Percentiles rank a stretch among this genome's conserved stretches.
These are phyloP conservation scores for Notodonta ziczac DNA, from an alignment of 2,888 invertebrate genomes.

Conservation along the genomic window DNA sequence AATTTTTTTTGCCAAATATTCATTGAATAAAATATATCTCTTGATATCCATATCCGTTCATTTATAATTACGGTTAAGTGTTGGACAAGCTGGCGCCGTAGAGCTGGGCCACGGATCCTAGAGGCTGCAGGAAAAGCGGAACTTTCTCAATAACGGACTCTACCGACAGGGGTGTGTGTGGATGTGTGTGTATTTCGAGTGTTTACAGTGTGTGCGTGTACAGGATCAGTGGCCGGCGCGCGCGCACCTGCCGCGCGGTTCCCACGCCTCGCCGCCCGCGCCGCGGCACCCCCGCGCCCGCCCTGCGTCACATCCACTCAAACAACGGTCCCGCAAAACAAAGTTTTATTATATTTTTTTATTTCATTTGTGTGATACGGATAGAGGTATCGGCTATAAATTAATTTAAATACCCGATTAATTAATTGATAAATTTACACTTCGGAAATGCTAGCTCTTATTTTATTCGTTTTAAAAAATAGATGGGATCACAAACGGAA, in stretches of 20 bases:
- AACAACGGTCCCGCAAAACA: slow-evolving; percentile 66
- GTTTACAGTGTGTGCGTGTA: slow-evolving; percentile 60
- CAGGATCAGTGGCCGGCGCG: slow-evolving; percentile 83
- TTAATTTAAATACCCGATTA: slow-evolving; percentile 47
- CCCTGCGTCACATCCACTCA: slow-evolving; percentile 73
- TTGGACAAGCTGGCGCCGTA: slow-evolving; percentile 20
- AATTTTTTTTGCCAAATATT: neutral
- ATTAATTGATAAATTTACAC: slow-evolving; percentile 44
- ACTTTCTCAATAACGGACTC: slow-evolving; percentile 71
- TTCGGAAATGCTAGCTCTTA: slow-evolving; percentile 10
- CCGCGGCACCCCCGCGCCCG: slow-evolving; percentile 41
- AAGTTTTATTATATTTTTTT: slow-evolving; percentile 61
- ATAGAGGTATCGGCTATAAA: slow-evolving; percentile 38
- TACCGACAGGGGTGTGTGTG: slow-evolving; percentile 41
- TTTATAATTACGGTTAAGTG: slow-evolving; percentile 9
- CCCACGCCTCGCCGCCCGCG: slow-evolving; percentile 74
- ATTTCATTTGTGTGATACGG: slow-evolving; percentile 32
- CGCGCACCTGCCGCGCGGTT: slow-evolving; percentile 83
- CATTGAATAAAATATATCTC: neutral
- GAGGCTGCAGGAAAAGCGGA: slow-evolving; percentile 66
- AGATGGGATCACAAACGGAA: neutral
- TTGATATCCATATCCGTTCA: neutral
- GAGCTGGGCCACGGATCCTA: slow-evolving; percentile 28
- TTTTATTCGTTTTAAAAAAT: slow-evolving; percentile 22
- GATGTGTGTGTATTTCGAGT: slow-evolving; percentile 45